Evolutionary conservation across 1,140 invertebrate genomes (phyloP), one percentile per base, ranked within the genome.

Genomic region (Drosophila quadrilineata): DNA sequence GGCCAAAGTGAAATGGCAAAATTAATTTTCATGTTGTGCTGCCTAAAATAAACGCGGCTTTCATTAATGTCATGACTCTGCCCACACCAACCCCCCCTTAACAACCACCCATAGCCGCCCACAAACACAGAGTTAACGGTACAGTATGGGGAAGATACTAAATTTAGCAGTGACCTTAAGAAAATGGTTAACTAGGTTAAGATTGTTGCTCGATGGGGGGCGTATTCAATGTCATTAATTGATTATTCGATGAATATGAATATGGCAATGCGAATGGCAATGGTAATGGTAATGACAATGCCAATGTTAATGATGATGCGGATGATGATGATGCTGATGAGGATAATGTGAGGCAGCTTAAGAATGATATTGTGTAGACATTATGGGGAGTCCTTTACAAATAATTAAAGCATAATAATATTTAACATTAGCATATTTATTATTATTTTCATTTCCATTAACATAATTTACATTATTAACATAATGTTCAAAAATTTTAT

Each of bases 1-100:
- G 10, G 40, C 5, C 26, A 31, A 41, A 40, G 21, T 48, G 36
- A 59, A 65, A 65, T 58, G 22, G 54, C 54, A 19, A 60, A 66
- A 60, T 66, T 66, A 66, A 52, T 66, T 66, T 52, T 66, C 46
- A 66, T 52, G 56, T 66, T 59, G 56, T 40, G 54, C 62, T 59
- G 36, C 54, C 54, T 59, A 65, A 66, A 66, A 65, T 49, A 58
- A 65, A 52, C 38, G 63, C 63, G 57, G 41, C 26, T n/a, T 62
- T 67, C 40, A 62, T 62, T 67, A 67, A 60, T 33, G 48, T 31
- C 48, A 40, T n/a, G n/a, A n/a, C n/a, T n/a, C n/a, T n/a, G n/a
- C n/a, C n/a, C n/a, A n/a, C n/a, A n/a, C n/a, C n/a, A 6, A 19
- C 9, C n/a, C 21, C 5, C 19, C 16, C 12, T 12, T 10, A 19